Conservation (phyloP, 2,888 invertebrate species). For the Pecten maximus region DNA sequence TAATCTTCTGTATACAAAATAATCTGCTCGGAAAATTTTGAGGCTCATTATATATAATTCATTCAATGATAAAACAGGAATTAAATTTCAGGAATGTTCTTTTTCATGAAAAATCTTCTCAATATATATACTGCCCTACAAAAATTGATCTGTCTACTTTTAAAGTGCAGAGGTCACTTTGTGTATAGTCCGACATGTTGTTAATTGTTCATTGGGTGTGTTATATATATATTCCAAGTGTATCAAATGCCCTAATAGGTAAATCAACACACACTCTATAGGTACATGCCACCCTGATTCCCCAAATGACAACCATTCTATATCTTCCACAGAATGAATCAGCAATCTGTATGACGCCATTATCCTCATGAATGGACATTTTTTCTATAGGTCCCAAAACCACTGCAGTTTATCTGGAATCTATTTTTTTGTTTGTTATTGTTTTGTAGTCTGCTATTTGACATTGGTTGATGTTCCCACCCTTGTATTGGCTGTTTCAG, state of each 20-base stretch:
- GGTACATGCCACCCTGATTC: background rate
- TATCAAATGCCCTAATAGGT: background rate
- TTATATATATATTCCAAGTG: background rate
- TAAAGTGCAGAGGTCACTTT: background rate
- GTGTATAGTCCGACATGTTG: background rate
- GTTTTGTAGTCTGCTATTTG: background rate
- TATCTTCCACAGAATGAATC: conserved; percentile 3
- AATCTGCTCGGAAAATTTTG: background rate
- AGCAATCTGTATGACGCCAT: background rate
- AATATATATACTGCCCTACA: background rate
- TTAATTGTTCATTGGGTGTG: background rate
- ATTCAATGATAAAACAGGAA: background rate
- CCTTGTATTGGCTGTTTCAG: background rate
- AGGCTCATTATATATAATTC: background rate
- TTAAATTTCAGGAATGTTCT: background rate
- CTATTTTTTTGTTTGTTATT: conserved; percentile 16
- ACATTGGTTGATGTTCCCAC: background rate
- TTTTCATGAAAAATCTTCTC: background rate
- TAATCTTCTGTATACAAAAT: background rate
- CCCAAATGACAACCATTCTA: background rate
- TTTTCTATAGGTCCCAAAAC: background rate
- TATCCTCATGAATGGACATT: background rate
- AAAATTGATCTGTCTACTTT: background rate
- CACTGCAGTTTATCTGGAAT: background rate
- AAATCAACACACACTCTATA: background rate